Percentiles rank a stretch among this genome's conserved stretches.
phyloP scores from a whole-genome alignment of 2,113 vertebrate genomes.

The Silurus meridionalis region DNA sequence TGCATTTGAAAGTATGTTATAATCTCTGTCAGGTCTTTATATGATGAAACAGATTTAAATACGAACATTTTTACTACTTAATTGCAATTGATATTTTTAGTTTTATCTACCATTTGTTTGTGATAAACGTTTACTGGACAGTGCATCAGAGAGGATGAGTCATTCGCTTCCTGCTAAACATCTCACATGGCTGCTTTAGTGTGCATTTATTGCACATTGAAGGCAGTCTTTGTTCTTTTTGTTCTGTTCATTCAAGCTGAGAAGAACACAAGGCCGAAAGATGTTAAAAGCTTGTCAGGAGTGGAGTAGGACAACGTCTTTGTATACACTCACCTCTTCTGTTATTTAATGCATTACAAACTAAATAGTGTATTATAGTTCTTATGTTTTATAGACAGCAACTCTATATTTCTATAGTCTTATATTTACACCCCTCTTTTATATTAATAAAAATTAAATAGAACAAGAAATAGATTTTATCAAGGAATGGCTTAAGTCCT shows the following conservation, averaged over 20 bases:
- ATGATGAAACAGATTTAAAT: background rate
- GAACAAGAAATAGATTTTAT: background rate
- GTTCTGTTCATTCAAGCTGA: constrained; percentile 39
- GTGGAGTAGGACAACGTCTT: constrained; percentile 9
- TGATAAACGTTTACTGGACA: constrained; percentile 22
- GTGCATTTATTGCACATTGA: constrained; percentile 40
- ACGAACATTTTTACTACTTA: background rate
- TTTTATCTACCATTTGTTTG: constrained; percentile 6
- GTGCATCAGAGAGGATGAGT: constrained; percentile 7
- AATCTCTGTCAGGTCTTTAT: background rate
- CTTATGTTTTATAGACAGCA: constrained; percentile 29
- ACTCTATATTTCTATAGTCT: constrained; percentile 30
- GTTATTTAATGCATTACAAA: constrained; percentile 11
- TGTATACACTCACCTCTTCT: constrained; percentile 22
- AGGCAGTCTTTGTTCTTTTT: constrained; percentile 39
- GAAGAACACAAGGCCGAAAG: constrained; percentile 27
- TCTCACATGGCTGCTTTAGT: constrained; percentile 41
- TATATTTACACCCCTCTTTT: background rate
- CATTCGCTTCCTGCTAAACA: constrained; percentile 26
- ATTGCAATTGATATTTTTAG: background rate
- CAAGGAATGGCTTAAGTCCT: background rate
- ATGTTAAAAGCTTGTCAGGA: constrained; percentile 43
- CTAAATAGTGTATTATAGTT: constrained; percentile 14
- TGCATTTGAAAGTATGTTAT: background rate
- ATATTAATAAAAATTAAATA: background rate